phyloP scores from a whole-genome alignment of 2,797 vertebrate genomes.

The Lindbergichthys nudifrons region DNA sequence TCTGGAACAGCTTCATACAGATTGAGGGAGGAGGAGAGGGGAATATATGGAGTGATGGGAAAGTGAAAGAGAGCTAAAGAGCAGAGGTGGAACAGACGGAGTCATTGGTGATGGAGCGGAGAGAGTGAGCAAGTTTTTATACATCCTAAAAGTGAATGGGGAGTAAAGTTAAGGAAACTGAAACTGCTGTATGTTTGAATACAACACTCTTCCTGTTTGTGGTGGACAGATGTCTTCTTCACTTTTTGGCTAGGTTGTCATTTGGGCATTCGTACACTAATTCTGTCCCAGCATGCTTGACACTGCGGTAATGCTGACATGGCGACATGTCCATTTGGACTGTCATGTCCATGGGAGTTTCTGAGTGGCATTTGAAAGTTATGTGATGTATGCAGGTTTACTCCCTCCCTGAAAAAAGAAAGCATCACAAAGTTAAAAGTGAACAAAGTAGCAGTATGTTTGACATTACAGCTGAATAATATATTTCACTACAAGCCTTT shows the following conservation, averaged over 20 bases:
- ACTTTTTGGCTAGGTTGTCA: background rate
- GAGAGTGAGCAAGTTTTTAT: slow-evolving; percentile 30
- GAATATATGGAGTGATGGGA: slow-evolving; percentile 60
- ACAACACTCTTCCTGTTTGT: background rate
- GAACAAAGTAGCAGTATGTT: background rate
- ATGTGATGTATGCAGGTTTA: slow-evolving; percentile 4
- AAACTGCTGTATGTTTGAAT: slow-evolving; percentile 14
- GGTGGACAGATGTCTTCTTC: background rate
- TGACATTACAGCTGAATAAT: background rate
- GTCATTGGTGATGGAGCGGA: slow-evolving; percentile 40
- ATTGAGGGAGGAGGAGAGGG: slow-evolving; percentile 57
- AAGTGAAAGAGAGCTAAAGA: slow-evolving; percentile 59
- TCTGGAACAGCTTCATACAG: slow-evolving; percentile 75
- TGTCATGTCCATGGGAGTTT: background rate
- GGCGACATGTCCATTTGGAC: background rate
- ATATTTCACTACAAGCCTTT: background rate
- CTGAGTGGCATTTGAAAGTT: slow-evolving; percentile 14
- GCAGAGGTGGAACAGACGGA: slow-evolving; percentile 59
- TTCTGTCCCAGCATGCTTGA: slow-evolving; percentile 3
- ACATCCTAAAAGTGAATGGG: slow-evolving; percentile 22
- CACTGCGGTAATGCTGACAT: slow-evolving; percentile 9
- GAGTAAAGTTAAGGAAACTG: slow-evolving; percentile 21
- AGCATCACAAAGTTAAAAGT: background rate
- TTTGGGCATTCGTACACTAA: background rate
- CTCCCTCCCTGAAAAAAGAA: background rate